phyloP scores from a whole-genome alignment of 2,113 vertebrate species.

The Cottus gobio region DNA sequence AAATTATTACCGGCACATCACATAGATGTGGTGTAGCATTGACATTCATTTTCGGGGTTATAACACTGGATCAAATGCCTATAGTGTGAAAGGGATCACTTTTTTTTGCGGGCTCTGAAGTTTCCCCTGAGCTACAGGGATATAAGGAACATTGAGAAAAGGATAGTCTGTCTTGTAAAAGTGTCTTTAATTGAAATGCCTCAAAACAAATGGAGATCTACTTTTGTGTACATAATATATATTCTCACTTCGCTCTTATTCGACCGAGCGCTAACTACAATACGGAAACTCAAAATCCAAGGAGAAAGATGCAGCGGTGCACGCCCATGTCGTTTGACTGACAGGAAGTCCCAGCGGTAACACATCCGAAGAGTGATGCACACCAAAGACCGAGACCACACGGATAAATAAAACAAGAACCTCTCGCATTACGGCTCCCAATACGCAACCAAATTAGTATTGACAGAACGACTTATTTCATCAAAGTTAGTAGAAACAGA shows the following conservation, averaged over 20 bases:
- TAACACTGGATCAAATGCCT: background rate
- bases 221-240: background rate
- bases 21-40: no score
- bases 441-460: slow-evolving; percentile 6
- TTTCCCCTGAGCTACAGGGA: background rate
- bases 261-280: background rate
- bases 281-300: background rate
- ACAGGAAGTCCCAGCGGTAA: background rate
- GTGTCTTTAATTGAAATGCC: background rate
- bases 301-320: background rate
- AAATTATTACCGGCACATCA: background rate
- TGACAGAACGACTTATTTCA: slow-evolving; percentile 8
- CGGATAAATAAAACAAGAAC: slow-evolving; percentile 12
- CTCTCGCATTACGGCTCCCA: background rate
- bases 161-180: background rate
- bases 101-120: no score
- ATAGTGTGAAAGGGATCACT: no score
- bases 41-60: no score
- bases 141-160: background rate
- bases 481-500: slow-evolving; percentile 4
- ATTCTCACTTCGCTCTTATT: background rate
- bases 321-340: background rate
- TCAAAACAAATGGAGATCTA: no score
- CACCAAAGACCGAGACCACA: background rate
- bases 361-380: no score